phyloP scores from a whole-genome alignment of 2,888 invertebrate species.

The Epinotia demarniana region DNA sequence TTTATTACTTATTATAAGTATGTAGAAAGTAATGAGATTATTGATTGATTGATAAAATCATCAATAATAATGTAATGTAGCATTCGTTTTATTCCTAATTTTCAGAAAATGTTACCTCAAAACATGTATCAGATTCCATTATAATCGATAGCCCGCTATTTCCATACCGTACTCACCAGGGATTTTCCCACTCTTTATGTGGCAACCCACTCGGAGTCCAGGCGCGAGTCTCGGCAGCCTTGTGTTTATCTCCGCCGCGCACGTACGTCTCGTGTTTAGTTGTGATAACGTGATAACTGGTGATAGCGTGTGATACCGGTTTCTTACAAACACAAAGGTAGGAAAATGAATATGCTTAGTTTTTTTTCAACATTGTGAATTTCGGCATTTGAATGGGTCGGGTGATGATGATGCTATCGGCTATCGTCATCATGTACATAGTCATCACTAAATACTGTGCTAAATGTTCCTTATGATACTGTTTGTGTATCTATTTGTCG shows the following conservation, averaged over 20 bases:
- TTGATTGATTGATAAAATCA: too few species aligned
- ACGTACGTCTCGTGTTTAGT: conserved; percentile 58
- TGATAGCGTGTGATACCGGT: conserved; percentile 67
- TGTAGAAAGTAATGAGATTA: too few species aligned
- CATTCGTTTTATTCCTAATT: too few species aligned
- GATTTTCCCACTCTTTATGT: conserved; percentile 47
- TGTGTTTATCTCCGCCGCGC: conserved; percentile 64
- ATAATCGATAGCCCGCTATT: background rate
- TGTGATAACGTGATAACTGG: conserved; percentile 64
- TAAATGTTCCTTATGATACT: background rate
- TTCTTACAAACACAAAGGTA: conserved; percentile 47
- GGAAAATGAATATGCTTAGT: background rate
- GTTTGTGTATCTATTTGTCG: background rate
- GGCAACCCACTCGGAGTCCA: conserved; percentile 59
- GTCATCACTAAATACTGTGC: background rate
- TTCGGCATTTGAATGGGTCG: background rate
- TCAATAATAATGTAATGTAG: background rate
- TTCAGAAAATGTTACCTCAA: too few species aligned
- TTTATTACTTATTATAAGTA: too few species aligned
- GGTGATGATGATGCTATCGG: conserved; percentile 13
- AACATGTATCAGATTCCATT: background rate
- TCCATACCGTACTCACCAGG: conserved; percentile 19
- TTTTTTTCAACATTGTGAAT: background rate
- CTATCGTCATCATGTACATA: background rate
- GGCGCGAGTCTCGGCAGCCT: conserved; percentile 50